phyloP scores from a whole-genome alignment of 1,140 invertebrate genomes.

The Atta texana region DNA sequence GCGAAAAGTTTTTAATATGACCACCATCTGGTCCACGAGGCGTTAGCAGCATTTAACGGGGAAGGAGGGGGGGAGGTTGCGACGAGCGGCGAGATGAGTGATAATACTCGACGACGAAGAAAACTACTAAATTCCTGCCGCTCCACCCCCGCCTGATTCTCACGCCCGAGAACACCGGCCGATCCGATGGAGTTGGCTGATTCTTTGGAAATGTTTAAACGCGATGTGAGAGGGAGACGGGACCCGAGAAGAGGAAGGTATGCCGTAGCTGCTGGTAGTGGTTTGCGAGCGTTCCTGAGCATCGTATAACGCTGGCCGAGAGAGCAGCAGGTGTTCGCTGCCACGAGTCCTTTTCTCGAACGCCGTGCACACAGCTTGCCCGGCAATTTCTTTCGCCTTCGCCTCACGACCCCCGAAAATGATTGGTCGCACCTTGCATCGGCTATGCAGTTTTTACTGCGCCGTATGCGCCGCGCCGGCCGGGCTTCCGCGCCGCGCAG shows the following conservation, averaged over 20 bases:
- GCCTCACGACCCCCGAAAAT: constrained; percentile 63
- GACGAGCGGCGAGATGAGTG: constrained; percentile 30
- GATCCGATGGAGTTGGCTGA: constrained; percentile 30
- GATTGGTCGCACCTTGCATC: constrained; percentile 75
- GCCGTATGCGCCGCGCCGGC: neutral
- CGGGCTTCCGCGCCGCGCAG: constrained; percentile 31
- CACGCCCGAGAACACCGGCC: neutral
- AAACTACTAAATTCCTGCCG: constrained; percentile 43
- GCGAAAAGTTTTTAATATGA: constrained; percentile 71
- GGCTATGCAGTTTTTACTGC: constrained; percentile 69
- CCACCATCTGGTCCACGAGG: constrained; percentile 63
- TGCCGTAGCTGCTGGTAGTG: constrained; percentile 4
- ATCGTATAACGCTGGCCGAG: constrained; percentile 56
- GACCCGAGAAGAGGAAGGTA: neutral
- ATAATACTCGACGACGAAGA: constrained; percentile 27
- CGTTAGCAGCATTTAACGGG: neutral
- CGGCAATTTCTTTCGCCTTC: constrained; percentile 70
- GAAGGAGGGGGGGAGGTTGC: neutral
- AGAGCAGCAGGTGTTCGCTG: constrained; percentile 69
- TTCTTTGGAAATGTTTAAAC: constrained; percentile 63
- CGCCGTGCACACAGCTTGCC: constrained; percentile 47
- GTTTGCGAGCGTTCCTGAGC: neutral
- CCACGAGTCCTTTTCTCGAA: constrained; percentile 41
- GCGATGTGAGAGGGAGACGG: neutral
- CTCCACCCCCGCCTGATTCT: neutral